These are phyloP conservation scores for Liopterus haemorrhoidalis DNA, from an alignment of 2,888 invertebrate genomes.

Conservation along the genomic window DNA sequence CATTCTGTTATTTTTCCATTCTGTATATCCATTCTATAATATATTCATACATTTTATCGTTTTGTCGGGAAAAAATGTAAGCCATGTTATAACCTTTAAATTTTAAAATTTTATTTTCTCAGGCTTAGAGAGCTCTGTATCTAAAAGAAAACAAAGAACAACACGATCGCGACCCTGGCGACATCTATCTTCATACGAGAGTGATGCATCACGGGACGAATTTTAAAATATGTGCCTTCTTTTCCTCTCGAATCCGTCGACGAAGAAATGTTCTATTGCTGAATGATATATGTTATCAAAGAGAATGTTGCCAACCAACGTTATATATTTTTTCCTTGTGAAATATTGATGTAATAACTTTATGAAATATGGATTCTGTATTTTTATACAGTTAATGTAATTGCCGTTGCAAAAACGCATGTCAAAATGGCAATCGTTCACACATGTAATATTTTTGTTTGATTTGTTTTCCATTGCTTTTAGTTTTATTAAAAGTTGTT, in stretches of 20 bases:
- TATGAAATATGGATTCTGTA: conserved; percentile 30
- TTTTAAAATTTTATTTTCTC: too few relatives aligned
- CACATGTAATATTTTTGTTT: conserved; percentile 10
- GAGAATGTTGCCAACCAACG: conserved; percentile 16
- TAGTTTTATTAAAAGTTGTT: too few relatives aligned
- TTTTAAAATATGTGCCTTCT: conserved; percentile 17
- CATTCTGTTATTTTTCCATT: too few relatives aligned
- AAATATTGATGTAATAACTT: conserved; percentile 30
- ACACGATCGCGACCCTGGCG: conserved; percentile 7
- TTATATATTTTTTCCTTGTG: conserved; percentile 21
- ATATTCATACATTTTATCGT: too few relatives aligned
- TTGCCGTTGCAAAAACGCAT: conserved; percentile 28
- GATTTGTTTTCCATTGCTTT: too few relatives aligned
- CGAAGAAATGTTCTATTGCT: conserved; percentile 9
- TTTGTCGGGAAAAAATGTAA: too few relatives aligned
- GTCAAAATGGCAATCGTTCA: conserved; percentile 5
- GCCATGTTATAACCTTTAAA: too few relatives aligned
- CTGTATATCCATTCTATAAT: too few relatives aligned
- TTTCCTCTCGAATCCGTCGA: conserved; percentile 8
- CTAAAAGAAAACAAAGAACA: too few relatives aligned
- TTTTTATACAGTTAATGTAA: conserved; percentile 36
- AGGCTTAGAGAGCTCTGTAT: too few relatives aligned
- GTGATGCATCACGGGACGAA: conserved; percentile 11
- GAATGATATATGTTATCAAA: conserved; percentile 23
- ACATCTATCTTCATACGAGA: background rate